Evolutionary conservation across 2,888 invertebrate genomes (phyloP), one percentile per base, ranked within the genome.

Genomic region (Diadegma fenestrale): DNA sequence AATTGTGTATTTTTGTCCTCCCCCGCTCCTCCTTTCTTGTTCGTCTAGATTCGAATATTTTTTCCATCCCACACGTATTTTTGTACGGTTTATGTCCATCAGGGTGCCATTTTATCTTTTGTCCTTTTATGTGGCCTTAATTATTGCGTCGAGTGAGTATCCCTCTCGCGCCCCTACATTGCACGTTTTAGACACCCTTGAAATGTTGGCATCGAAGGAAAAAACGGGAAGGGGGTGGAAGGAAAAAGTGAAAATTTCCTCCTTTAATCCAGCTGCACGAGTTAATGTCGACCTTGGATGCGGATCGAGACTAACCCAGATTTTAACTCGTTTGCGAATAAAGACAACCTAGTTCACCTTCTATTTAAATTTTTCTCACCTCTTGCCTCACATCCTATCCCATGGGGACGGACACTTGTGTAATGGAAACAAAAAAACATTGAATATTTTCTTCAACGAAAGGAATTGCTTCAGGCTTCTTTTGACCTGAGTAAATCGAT

Each of bases 51-150:
- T 22, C 33, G 48, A 58, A 58, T 64, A 3, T 69, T 63, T 48
- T n/a, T 61, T 14, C 14, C 41, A 17, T 69, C 45, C 37, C 17
- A 43, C 64, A 17, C 41, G 22, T 78, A 54, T 72, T 19, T 43
- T n/a, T 22, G 33, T 22, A 76, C 19, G 45, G 19, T 73, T 66
- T 73, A 73, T 64, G 41, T 72, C 54, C 64, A 66, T 66, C 30
- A 10, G 58, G 73, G 66, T 58, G 22, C 43, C 64, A 64, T 69
- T 51, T 22, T 30, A 41, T 72, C 51, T 33, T 41, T n/a, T 64
- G 19, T 80, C 30, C 54, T 30, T 17, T 61, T 82, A 63, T 69
- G 63, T 48, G 8, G 63, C 41, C n/a, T 37, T 45, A 68, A 69
- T 45, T 68, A 75, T 75, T 68, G 51, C 63, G 69, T 17, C 14